Evolutionary conservation across 2,888 invertebrate species (phyloP).

Genomic region (Harpalus rufipes): DNA sequence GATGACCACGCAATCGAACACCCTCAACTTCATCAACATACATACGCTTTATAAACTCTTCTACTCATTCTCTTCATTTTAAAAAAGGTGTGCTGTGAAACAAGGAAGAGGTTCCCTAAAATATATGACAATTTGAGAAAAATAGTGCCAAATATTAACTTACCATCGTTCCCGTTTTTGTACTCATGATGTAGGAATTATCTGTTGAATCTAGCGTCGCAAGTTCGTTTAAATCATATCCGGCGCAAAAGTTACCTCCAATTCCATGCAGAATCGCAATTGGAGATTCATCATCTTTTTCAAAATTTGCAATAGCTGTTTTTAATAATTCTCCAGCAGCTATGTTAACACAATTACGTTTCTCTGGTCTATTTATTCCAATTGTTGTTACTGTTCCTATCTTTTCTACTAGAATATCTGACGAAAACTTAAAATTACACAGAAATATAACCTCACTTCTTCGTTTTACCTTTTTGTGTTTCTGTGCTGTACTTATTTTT

Average conservation of each 20-base stretch:
- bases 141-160: conserved; percentile 12
- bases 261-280: conserved; percentile 92
- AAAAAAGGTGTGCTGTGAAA: too few relatives aligned
- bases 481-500: conserved; percentile 40
- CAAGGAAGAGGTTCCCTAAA: too few relatives aligned
- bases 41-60: too few relatives aligned
- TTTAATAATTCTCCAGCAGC: conserved; percentile 84
- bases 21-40: too few relatives aligned
- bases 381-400: conserved; percentile 85
- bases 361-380: conserved; percentile 91
- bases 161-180: conserved; percentile 69
- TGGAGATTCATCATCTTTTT: conserved; percentile 84
- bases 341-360: conserved; percentile 90
- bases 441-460: conserved; percentile 54
- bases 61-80: too few relatives aligned
- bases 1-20: too few relatives aligned
- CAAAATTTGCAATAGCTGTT: conserved; percentile 88
- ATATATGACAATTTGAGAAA: too few relatives aligned
- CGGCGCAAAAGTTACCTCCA: conserved; percentile 97
- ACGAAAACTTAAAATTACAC: conserved; percentile 63
- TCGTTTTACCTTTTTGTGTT: conserved; percentile 52
- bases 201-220: conserved; percentile 72
- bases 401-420: conserved; percentile 79
- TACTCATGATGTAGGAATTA: conserved; percentile 72
- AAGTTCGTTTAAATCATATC: conserved; percentile 91